A percentile compares a stretch with the other conserved stretches of the same genome.
phyloP scores from a whole-genome alignment of 2,888 invertebrate genomes.

The Crioceris asparagi region DNA sequence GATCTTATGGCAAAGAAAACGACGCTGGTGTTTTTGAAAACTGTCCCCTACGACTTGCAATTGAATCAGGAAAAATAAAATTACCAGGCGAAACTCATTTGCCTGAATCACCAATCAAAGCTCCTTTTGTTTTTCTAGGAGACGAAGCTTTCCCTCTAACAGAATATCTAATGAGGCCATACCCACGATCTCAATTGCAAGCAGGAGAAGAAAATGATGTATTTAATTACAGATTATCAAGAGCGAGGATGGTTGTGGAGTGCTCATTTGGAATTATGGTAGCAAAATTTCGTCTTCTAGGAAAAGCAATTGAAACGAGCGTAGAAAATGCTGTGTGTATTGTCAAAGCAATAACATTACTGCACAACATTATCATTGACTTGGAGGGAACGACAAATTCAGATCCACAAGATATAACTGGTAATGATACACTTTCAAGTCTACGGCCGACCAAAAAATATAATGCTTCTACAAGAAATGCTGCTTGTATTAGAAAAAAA shows the following conservation, averaged over 20 bases:
- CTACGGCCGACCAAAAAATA: too few relatives aligned
- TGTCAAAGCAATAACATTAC: too few relatives aligned
- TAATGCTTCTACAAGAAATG: too few relatives aligned
- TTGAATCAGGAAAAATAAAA: constrained; percentile 9
- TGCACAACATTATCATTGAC: too few relatives aligned
- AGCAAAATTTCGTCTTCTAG: constrained; percentile 11
- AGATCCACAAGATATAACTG: too few relatives aligned
- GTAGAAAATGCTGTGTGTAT: too few relatives aligned
- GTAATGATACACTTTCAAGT: too few relatives aligned
- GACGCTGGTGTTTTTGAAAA: constrained; percentile 14
- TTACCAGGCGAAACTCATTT: constrained; percentile 6
- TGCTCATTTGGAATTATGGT: constrained; percentile 12
- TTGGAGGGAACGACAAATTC: too few relatives aligned
- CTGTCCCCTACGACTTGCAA: constrained; percentile 10
- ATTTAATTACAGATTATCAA: constrained; percentile 12
- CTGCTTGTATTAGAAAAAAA: too few relatives aligned
- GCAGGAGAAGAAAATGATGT: constrained; percentile 5
- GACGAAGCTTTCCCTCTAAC: constrained; percentile 17
- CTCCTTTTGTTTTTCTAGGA: constrained; percentile 16
- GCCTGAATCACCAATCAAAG: constrained; percentile 15
- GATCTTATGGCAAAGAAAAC: constrained; percentile 14
- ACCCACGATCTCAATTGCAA: constrained; percentile 8
- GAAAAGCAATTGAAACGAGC: constrained; percentile 13
- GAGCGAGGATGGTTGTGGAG: constrained; percentile 11
- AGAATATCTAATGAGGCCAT: constrained; percentile 17